Evolutionary conservation across 2,888 invertebrate genomes (phyloP), one percentile per base, ranked within the genome.

Genomic region (Macrosoma leucophasiata): DNA sequence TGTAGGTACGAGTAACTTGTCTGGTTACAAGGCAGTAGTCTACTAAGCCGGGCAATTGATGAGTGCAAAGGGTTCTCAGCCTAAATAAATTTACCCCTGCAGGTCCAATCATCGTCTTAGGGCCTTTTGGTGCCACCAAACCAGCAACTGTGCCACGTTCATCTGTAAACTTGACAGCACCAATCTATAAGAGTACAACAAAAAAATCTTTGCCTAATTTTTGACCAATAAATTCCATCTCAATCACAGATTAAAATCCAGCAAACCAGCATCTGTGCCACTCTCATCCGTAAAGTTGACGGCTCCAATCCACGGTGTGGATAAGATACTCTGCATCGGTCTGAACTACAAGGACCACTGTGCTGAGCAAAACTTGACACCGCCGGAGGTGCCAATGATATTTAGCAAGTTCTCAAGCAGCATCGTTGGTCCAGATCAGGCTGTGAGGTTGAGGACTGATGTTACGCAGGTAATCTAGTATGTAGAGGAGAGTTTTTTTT

Each of bases 271-370:
- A 7, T 27, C 45, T 0, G 48, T 68, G 13, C 53, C 75, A 0
- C 62, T 89, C 4, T 70, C 84, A 1, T 78, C 87, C 1, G 89
- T 92, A 0, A 75, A 74, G 0, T 69, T 93, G 2, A 62, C 90
- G 24, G 87, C 96, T 0, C 96, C 96, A 0, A 86, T 96, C 10
- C 87, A 87, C 1, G 88, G 89, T 13, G 91, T 94, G 36, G 94
- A 95, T 55, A 96, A 96, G 70, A 87, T 96, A 1, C 86, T 92
- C 1, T 95, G 95, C 58, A 88, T 96, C 8, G 95, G 94, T 0
- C 84, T 95, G 38, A 96, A 96, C 70, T 96, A 96, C 70, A 63
- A 79, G 32, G 95, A 95, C 21, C 95, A 95, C 56, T 96, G 96
- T 53, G 85, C 88, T 30, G 96, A 96, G 60, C 94, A 95, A 62